Percentiles rank a stretch among this genome's conserved stretches.
Evolutionary conservation across 2,797 vertebrate species (phyloP).

Genomic region (Poeciliopsis presidionis): DNA sequence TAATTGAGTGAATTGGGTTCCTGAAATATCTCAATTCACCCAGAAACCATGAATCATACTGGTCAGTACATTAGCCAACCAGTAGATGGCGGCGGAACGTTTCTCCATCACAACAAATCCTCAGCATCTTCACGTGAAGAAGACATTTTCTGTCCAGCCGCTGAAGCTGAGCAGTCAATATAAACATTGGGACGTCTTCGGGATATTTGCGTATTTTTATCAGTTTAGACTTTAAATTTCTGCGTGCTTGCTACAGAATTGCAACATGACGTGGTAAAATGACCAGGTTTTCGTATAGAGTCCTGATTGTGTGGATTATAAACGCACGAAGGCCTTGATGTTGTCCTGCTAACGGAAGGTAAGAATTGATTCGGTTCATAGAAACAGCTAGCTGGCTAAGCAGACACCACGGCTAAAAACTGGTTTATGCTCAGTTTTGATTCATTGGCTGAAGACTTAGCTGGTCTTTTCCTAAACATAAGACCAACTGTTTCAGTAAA

Average conservation of each 20-base stretch:
- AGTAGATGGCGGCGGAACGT: slow-evolving; percentile 35
- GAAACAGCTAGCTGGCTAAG: slow-evolving; percentile 25
- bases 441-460: neutral
- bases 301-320: slow-evolving; percentile 39
- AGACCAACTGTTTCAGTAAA: neutral
- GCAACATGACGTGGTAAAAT: slow-evolving; percentile 10
- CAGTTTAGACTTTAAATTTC: neutral
- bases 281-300: neutral
- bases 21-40: neutral
- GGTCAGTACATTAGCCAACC: slow-evolving; percentile 1
- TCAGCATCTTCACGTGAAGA: slow-evolving; percentile 12
- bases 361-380: slow-evolving; percentile 38
- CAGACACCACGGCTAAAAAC: slow-evolving; percentile 9
- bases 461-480: neutral
- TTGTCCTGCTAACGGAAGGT: slow-evolving; percentile 60
- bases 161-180: slow-evolving; percentile 50
- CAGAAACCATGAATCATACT: neutral
- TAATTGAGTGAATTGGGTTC: neutral
- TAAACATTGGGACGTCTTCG: slow-evolving; percentile 58
- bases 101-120: fast-evolving
- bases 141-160: slow-evolving; percentile 44
- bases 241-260: fast-evolving
- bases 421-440: neutral
- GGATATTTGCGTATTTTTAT: neutral
- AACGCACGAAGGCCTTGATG: slow-evolving; percentile 54